Evolutionary conservation across 2,797 vertebrate species (phyloP).

Genomic region (Meriones psammophilus): DNA sequence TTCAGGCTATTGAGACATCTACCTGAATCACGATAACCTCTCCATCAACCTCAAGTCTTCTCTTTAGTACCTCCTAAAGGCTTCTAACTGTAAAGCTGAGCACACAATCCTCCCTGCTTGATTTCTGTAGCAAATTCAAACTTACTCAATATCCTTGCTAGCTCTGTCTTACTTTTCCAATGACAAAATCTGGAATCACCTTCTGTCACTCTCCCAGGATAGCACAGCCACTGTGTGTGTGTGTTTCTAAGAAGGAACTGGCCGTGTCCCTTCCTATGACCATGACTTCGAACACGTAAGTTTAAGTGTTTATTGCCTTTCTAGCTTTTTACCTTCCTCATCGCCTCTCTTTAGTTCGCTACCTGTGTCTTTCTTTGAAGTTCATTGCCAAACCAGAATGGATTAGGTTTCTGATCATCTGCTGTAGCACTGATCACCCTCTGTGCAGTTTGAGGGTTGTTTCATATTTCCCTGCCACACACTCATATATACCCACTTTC

Average conservation of each 20-base stretch:
- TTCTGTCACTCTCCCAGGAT: background rate
- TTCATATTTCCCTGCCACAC: background rate
- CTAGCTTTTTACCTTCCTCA: background rate
- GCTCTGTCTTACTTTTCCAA: background rate
- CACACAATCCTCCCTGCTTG: background rate
- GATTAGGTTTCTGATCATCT: background rate
- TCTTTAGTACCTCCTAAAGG: background rate
- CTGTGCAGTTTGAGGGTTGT: background rate
- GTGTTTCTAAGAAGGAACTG: background rate
- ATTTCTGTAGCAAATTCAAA: background rate
- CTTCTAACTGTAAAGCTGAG: background rate
- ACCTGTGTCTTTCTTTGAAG: background rate
- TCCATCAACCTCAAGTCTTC: background rate
- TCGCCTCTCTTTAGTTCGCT: background rate
- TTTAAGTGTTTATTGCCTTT: background rate
- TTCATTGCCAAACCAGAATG: background rate
- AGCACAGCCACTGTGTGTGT: background rate
- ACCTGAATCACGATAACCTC: background rate
- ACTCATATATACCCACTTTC: background rate
- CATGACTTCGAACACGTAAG: background rate
- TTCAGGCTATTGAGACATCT: background rate
- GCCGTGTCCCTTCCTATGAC: fast-evolving
- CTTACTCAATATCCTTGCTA: background rate
- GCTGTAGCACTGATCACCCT: background rate
- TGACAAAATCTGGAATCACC: background rate